Base-by-base conservation (phyloP, 2,888 invertebrate species). In the Nephrocerus scutellatus region DNA sequence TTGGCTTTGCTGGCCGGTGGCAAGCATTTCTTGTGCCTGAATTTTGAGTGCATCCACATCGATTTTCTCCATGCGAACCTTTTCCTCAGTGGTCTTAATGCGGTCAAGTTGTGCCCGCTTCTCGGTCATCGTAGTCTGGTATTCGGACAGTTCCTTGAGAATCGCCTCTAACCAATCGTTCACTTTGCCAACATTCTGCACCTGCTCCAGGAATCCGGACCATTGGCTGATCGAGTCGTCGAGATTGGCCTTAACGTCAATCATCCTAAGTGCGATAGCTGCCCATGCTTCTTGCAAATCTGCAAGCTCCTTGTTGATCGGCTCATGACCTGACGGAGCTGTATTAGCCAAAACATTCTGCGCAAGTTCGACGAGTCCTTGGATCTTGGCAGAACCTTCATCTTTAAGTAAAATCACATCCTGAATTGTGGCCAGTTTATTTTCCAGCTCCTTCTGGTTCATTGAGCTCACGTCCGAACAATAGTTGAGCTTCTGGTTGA, bases 211-310 rank as follows among this genome's bases (percentile, higher is more conserved):
- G 58, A 91, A 82, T 30, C 87, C 89, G 41, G 90, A 82, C 91
- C 91, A 92, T 70, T 87, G 86, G 18, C 87, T 85, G 12, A 93
- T 84, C 1, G 87, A 85, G 55, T 90, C 90, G 60, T 91, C 91
- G 10, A 92, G 69, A 52, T 83, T 77, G 2, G 84, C 78, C 67
- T 93, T 92, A 0, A 89, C 87, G 64, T 93, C 91, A 30, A 89
- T 80, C 79, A 95, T 90, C 61, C 84, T 84, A 1, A 90, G 77
- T 3, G 88, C 82, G 32, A 92, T 71, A 6, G 79, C 76, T 18
- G 91, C 90, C 92, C 93, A 93, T 54, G 88, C 82, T 57, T 87
- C 85, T 71, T 95, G 93, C 30, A 95, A 71, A 41, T 80, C 77
- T 2, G 84, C 79, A 6, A 95, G 70, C 4, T 84, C 78, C 48